Percentiles rank a stretch among this genome's conserved stretches.
These are phyloP conservation scores for Apocheima hispidaria DNA, from an alignment of 2,888 invertebrate species.

Conservation along the genomic window DNA sequence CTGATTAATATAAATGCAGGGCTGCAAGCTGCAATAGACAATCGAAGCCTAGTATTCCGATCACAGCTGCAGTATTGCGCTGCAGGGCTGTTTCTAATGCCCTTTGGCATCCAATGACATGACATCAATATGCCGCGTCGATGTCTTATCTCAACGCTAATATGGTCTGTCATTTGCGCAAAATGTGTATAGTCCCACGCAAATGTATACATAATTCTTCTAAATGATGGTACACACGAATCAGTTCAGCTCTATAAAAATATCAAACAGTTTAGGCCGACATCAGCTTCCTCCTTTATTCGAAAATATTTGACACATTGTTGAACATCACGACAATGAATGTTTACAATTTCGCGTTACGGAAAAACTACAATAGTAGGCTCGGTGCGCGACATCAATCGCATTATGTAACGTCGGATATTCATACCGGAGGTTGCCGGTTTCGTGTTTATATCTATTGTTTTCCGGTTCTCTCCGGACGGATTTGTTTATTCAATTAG, in stretches of 20 bases:
- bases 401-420: conserved; percentile 21
- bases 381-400: conserved; percentile 26
- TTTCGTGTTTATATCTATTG: conserved; percentile 34
- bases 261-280: conserved; percentile 2
- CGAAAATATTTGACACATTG: conserved; percentile 30
- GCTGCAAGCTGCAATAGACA: conserved; percentile 44
- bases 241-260: conserved; percentile 13
- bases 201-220: conserved; percentile 7
- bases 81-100: conserved; percentile 54
- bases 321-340: conserved; percentile 30
- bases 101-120: conserved; percentile 56
- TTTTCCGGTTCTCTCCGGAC: conserved; percentile 28
- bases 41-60: conserved; percentile 61
- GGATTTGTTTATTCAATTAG: conserved; percentile 42
- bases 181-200: conserved; percentile 9
- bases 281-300: conserved; percentile 13
- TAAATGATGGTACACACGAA: conserved; percentile 2
- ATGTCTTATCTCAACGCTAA: conserved; percentile 43
- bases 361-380: conserved; percentile 31
- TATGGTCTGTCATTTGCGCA: conserved; percentile 37
- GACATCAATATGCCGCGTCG: conserved; percentile 54
- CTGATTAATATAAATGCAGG: conserved; percentile 53
- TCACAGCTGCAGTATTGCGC: conserved; percentile 55
- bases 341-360: conserved; percentile 24
- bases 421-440: conserved; percentile 26